Evolutionary conservation across 2,888 invertebrate genomes (phyloP), one percentile per base, ranked within the genome.

Genomic region (Papilio gigon): DNA sequence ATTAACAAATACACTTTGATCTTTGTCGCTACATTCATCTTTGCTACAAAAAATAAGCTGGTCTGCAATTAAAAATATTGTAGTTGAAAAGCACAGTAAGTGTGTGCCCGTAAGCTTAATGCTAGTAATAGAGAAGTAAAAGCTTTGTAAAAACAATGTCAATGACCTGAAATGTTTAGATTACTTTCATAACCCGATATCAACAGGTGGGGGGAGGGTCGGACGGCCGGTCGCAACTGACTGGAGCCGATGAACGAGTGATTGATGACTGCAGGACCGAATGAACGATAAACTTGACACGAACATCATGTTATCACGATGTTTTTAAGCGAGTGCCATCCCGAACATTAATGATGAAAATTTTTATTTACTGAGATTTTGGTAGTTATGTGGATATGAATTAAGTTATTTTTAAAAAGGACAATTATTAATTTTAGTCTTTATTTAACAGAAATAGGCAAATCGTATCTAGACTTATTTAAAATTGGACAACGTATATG

Each of bases 1-100:
- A 47, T 59, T 59, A 75, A 74, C 75, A 81, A 42, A 79, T 82
- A 80, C 79, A 77, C 78, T 76, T 71, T 71, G 73, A 82, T 84
- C 79, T 84, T 83, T 73, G 79, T 80, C 78, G 25, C 22, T 47
- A 11, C 14, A 37, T 58, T 63, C n/a, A n/a, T n/a, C n/a, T n/a
- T n/a, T n/a, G n/a, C n/a, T n/a, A n/a, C n/a, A n/a, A n/a, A n/a
- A n/a, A n/a, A n/a, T n/a, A n/a, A n/a, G n/a, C n/a, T n/a, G n/a
- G n/a, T n/a, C n/a, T n/a, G n/a, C n/a, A n/a, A n/a, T n/a, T n/a
- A n/a, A n/a, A n/a, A n/a, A n/a, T n/a, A n/a, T n/a, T n/a, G n/a
- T n/a, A n/a, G n/a, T n/a, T n/a, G n/a, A n/a, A n/a, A n/a, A n/a
- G n/a, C n/a, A 9, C 33, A 35, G 8, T 35, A 35, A 40, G n/a